Base-by-base conservation (phyloP, 2,888 invertebrate genomes). In the Pyrrhia umbra region DNA sequence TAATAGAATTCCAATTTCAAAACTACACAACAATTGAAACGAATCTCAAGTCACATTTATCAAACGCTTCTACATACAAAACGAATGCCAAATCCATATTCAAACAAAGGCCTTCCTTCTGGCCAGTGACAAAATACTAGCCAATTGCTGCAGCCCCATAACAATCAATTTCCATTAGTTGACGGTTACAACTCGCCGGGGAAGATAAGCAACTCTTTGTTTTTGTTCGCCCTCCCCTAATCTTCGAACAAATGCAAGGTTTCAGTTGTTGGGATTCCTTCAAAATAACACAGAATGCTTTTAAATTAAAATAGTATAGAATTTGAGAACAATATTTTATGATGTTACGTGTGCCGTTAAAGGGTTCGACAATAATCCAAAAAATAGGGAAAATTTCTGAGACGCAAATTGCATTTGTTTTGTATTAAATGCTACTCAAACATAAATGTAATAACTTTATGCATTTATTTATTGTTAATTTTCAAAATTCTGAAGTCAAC, bases 101-200 rank as follows among this genome's bases (percentile, higher is more conserved):
- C 13, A 50, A 49, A 45, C 46, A 23, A 58, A 30, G 13, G 1
- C 52, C 10, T 25, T 46, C 8, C 6, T 15, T 8, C 20, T 34
- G 56, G 34, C 27, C 30, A 50, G 34, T 40, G 42, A 43, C 47
- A 45, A 37, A 25, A 54, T 46, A 46, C 51, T 43, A 46, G 30
- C 70, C 62, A 68, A 57, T 72, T 40, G 54, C 18, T n/a, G 8
- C 49, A 45, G 15, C n/a, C 57, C 72, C 47, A 56, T 60, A 34
- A 60, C 72, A 67, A 75, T 75, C 60, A 76, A 75, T 76, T 60
- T 76, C 72, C 72, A 75, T 75, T 75, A 76, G 72, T 60, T 63
- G 66, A 58, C 56, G 62, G 72, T 75, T 39, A 71, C 71, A 66
- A 56, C 58, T 66, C 72, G 37, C 60, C 39, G 40, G 63, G 57